These are phyloP conservation scores for Coranthus polyacanthus DNA, from an alignment of 2,797 vertebrate genomes.

Conservation along the genomic window DNA sequence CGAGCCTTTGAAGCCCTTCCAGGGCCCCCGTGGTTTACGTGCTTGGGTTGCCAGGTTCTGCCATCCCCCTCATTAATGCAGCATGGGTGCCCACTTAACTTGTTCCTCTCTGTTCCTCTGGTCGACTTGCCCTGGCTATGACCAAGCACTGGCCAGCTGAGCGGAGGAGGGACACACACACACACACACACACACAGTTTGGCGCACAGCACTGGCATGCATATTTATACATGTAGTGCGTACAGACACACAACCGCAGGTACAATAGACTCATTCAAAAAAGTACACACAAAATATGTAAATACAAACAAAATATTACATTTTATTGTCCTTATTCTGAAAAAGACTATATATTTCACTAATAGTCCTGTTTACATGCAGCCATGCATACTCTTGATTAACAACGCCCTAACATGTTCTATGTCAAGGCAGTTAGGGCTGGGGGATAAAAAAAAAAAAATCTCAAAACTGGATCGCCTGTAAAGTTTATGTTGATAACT, in stretches of 20 bases:
- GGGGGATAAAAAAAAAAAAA: too few species aligned
- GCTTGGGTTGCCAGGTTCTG: constrained; percentile 79
- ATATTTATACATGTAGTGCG: neutral
- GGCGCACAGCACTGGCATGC: constrained; percentile 5
- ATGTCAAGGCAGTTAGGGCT: too few species aligned
- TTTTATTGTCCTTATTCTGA: neutral
- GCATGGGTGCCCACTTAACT: constrained; percentile 72
- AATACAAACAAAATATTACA: neutral
- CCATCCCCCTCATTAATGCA: constrained; percentile 78
- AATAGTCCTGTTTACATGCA: too few species aligned
- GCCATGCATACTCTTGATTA: too few species aligned
- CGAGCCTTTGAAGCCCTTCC: constrained; percentile 76
- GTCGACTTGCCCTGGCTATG: constrained; percentile 48
- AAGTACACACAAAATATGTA: neutral
- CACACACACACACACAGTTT: too few species aligned
- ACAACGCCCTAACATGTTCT: too few species aligned
- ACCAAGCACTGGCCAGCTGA: constrained; percentile 47
- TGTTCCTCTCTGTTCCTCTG: constrained; percentile 54
- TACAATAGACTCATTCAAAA: neutral
- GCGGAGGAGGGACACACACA: constrained; percentile 46
- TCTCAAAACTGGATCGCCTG: too few species aligned
- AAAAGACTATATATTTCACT: too few species aligned
- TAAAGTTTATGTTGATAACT: too few species aligned
- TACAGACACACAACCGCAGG: too few species aligned
- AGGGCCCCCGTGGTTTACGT: constrained; percentile 70